Evolutionary conservation across 2,888 invertebrate species (phyloP), one percentile per base, ranked within the genome.

Genomic region (Apoderus coryli): DNA sequence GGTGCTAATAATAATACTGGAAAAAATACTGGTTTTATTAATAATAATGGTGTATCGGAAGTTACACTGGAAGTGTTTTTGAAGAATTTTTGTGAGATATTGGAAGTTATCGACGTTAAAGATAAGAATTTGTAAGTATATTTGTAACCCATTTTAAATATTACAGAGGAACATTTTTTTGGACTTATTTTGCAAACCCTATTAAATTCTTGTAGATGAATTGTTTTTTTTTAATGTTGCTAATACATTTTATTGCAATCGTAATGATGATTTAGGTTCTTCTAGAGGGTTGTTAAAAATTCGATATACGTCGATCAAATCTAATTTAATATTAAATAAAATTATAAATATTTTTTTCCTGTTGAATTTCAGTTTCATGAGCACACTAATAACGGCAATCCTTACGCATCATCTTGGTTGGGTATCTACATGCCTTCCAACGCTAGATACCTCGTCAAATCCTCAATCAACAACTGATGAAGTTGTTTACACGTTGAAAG

Each of bases 51-150:
- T 7, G n/a, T 19, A 19, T n/a, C n/a, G n/a, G 31, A 25, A 19
- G 15, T 36, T 13, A 31, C 47, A 9, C 62, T 63, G 9, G 63
- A 64, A 38, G 55, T 55, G 30, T 67, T 66, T 42, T 53, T 68
- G 33, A 58, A 58, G 28, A 64, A 65, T 33, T 53, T 84, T 39
- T 79, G 78, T 46, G 65, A 72, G 25, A 61, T 81, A 13, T 56
- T 84, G 9, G 64, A 76, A 22, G 62, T 67, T 25, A 68, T 76
- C 16, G 89, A 90, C 50, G 81, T 80, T 14, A 89, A 89, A 57
- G 72, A 74, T 42, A 86, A 84, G 5, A 86, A 88, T 57, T 89
- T 89, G 89, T 89, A 61, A 77, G 82, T 71, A n/a, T n/a, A n/a
- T n/a, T n/a, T n/a, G n/a, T n/a, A n/a, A n/a, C n/a, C n/a, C n/a